Percentiles rank a stretch among this genome's conserved stretches.
phyloP scores from a whole-genome alignment of 2,797 vertebrate genomes.

The Euthynnus affinis region DNA sequence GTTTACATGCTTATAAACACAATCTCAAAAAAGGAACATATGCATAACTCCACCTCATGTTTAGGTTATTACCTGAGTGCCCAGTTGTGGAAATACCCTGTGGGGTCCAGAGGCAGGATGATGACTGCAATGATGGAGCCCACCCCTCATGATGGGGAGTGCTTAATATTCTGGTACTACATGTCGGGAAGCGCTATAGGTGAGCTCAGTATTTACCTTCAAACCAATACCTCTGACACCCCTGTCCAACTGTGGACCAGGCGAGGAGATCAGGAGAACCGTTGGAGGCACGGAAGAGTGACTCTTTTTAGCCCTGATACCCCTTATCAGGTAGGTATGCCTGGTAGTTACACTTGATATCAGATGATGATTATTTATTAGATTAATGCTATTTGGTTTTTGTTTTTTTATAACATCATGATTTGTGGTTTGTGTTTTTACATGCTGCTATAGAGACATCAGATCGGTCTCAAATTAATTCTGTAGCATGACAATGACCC shows the following conservation, averaged over 20 bases:
- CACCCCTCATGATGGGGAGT: conserved; percentile 78
- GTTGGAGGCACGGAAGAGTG: conserved; percentile 85
- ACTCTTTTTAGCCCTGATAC: conserved; percentile 68
- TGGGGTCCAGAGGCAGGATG: conserved; percentile 65
- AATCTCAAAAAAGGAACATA: not conserved
- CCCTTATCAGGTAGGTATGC: conserved; percentile 77
- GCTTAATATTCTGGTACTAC: conserved; percentile 87
- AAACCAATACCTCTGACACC: conserved; percentile 28
- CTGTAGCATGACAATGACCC: too few species aligned
- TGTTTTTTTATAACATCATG: not conserved
- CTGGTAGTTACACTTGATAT: not conserved
- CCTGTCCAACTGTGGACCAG: conserved; percentile 70
- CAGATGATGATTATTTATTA: not conserved
- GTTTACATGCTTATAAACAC: not conserved
- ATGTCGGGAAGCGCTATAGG: conserved; percentile 81
- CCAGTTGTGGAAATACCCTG: conserved; percentile 76
- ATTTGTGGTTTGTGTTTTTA: not conserved
- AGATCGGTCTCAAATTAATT: too few species aligned
- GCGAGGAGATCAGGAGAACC: conserved; percentile 77
- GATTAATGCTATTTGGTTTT: not conserved
- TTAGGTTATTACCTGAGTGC: conserved; percentile 86
- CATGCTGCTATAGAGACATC: too few species aligned
- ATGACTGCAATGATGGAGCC: conserved; percentile 72
- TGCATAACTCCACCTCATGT: not conserved
- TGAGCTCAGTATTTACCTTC: conserved; percentile 77